Conservation (phyloP, 2,113 vertebrate species). For the Amphiprion ocellaris region DNA sequence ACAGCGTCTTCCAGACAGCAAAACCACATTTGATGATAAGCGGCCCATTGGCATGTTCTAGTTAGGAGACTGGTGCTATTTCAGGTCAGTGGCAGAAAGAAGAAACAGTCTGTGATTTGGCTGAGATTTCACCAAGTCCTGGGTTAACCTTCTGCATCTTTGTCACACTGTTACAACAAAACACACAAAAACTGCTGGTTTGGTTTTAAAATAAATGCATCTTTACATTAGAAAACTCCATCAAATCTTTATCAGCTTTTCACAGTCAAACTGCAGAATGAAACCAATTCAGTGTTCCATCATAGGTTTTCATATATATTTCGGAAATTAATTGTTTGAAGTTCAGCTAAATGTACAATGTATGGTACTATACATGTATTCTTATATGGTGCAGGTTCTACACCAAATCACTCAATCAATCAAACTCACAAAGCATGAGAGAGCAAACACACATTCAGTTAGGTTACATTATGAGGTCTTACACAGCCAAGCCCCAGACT, state of each 20-base stretch:
- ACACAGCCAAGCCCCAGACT: too few species aligned
- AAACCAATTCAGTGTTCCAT: background rate
- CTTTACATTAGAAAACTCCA: conserved; percentile 5
- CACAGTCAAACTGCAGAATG: background rate
- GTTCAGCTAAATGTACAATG: background rate
- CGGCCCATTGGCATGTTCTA: background rate
- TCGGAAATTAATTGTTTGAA: background rate
- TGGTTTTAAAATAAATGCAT: conserved; percentile 33
- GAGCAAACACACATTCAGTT: background rate
- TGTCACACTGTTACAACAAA: background rate
- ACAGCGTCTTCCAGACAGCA: too few species aligned
- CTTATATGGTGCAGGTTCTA: background rate
- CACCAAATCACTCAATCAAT: background rate
- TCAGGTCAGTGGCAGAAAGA: background rate
- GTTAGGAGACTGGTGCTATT: background rate
- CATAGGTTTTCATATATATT: background rate
- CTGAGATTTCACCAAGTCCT: conserved; percentile 1
- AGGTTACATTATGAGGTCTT: background rate
- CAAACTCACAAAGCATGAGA: background rate
- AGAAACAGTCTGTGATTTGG: conserved; percentile 4
- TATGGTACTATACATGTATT: too few species aligned
- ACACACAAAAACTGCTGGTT: conserved; percentile 10
- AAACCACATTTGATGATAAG: too few species aligned
- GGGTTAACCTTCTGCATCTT: background rate
- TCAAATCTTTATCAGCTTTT: background rate